Conservation (phyloP, 2,888 invertebrate species). For the Neria commutata region DNA sequence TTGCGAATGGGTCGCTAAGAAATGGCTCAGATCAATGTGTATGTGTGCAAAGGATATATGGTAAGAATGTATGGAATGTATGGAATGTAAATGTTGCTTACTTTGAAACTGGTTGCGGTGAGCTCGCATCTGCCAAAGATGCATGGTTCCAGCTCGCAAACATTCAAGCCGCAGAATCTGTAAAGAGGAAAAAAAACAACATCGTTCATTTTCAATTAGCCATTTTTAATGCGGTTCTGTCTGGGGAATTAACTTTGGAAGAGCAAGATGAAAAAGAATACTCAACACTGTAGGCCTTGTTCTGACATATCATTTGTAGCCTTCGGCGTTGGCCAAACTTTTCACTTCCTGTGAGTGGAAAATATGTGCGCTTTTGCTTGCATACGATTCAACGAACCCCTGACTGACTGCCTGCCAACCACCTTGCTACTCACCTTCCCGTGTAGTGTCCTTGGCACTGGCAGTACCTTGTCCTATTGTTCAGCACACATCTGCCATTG, state of each 20-base stretch:
- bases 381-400: too few species aligned
- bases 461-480: conserved; percentile 68
- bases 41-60: too few species aligned
- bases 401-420: too few species aligned
- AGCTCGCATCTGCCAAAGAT: conserved; percentile 64
- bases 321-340: too few species aligned
- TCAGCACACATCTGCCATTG: conserved; percentile 70
- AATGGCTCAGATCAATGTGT: neutral
- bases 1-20: too few species aligned
- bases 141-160: conserved; percentile 73
- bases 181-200: neutral
- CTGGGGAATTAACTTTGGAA: too few species aligned
- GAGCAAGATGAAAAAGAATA: too few species aligned
- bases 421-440: conserved; percentile 63
- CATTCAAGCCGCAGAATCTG: conserved; percentile 76
- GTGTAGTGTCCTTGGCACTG: conserved; percentile 76
- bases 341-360: too few species aligned
- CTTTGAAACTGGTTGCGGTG: conserved; percentile 58
- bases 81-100: conserved; percentile 20
- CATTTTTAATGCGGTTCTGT: neutral
- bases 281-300: too few species aligned
- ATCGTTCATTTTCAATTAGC: neutral
- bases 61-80: too few species aligned
- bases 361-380: neutral
- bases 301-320: too few species aligned